Base-by-base conservation (phyloP, 1,140 invertebrate species). In the Drosophila azteca region DNA sequence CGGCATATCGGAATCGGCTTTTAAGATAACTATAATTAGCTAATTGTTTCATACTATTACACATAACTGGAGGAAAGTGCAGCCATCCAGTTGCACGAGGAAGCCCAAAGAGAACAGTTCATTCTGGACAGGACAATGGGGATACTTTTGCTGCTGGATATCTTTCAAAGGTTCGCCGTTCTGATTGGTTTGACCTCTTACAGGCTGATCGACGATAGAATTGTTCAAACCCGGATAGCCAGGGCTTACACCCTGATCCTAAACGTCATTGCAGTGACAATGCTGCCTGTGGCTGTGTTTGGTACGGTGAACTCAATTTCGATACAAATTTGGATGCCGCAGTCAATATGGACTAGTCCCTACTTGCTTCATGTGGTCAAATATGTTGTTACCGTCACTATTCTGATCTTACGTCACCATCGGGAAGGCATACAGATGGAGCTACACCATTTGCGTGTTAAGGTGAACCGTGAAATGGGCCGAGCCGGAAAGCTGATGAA, bases 171-270 rank as follows among this genome's bases (percentile, higher is more conserved):
- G 17, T 72, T 44, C 29, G 44, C 43, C 1, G 39, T 62, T 7
- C 2, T 72, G 0, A n/a, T 72, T 6, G 69, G 69, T 3, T 6
- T 72, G 17, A 70, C 65, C 0, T 62, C 69, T 1, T 70, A 44
- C 8, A 53, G 39, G 29, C 3, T 50, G 20, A 35, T 54, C n/a
- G 6, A 55, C 17, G 57, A 44, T 0, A 13, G 13, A 29, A 22
- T 70, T n/a, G 44, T 24, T 6, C 54, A 70, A 26, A 64, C 58
- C 0, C 44, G 48, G 29, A 2, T 65, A 17, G 67, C 61, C 0
- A 48, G 48, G 5, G 6, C 3, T 1, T 85, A 87, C 17, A 39
- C 68, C 0, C 4, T 75, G 22, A 3, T 63, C 4, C 3, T 59
- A 0, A 85, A 85, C n/a, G 31, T 39, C 0, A 8, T 81, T 0